A percentile compares a stretch with the other conserved stretches of the same genome.
These are phyloP conservation scores for Aspidapion aeneum DNA, from an alignment of 2,888 invertebrate species.

Conservation along the genomic window DNA sequence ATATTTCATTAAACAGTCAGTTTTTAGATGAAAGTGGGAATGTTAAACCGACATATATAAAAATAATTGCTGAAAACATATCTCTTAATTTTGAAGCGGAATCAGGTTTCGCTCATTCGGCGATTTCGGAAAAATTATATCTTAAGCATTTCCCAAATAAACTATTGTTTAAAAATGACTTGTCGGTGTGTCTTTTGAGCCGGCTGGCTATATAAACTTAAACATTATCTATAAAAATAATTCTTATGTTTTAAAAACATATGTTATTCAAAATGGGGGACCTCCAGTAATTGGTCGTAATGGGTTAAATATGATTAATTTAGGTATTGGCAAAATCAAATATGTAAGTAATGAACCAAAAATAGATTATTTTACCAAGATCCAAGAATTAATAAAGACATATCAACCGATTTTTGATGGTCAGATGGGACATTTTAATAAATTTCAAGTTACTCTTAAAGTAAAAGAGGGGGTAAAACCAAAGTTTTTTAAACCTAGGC, in stretches of 20 bases:
- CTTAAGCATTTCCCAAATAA: slow-evolving; percentile 18
- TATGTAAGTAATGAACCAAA: slow-evolving; percentile 1
- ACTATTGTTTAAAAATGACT: slow-evolving; percentile 16
- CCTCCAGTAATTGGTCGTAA: slow-evolving; percentile 21
- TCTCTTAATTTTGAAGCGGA: slow-evolving; percentile 20
- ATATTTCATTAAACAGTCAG: neutral
- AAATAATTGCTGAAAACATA: slow-evolving; percentile 17
- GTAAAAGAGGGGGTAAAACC: slow-evolving; percentile 12
- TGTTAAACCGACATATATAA: slow-evolving; percentile 14
- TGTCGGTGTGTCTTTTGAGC: slow-evolving; percentile 18
- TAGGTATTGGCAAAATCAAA: slow-evolving; percentile 19
- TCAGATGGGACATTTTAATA: slow-evolving; percentile 8
- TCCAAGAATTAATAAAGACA: slow-evolving; percentile 8
- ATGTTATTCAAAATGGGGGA: slow-evolving; percentile 18
- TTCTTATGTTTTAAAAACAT: slow-evolving; percentile 12
- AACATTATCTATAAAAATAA: slow-evolving; percentile 16
- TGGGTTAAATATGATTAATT: slow-evolving; percentile 15
- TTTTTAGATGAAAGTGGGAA: slow-evolving; percentile 11
- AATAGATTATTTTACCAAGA: slow-evolving; percentile 6
- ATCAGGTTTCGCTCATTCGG: slow-evolving; percentile 19
- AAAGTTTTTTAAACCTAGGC: slow-evolving; percentile 21
- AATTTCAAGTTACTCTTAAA: slow-evolving; percentile 5
- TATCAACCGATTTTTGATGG: slow-evolving; percentile 18
- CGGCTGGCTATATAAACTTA: slow-evolving; percentile 17
- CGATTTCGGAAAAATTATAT: slow-evolving; percentile 23